Evolutionary conservation across 1,140 invertebrate genomes (phyloP), one percentile per base, ranked within the genome.

Genomic region (Microplitis demolitor): DNA sequence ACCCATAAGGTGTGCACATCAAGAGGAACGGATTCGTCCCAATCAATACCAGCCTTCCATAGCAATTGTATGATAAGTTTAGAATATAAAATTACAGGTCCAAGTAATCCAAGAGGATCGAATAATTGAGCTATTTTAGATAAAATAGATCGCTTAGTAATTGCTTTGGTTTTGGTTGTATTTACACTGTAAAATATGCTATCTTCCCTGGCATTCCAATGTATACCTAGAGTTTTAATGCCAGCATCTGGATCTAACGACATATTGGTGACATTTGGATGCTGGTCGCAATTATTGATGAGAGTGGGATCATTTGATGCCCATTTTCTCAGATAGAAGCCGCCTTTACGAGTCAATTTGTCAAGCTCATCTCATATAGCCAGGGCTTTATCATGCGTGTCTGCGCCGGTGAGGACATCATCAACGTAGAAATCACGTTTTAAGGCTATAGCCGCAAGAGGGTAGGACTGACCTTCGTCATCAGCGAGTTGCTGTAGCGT

Each of bases 391-490:
- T 50, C 6, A 2, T 50, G 45, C 6, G 45, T 50, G 45, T 13
- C 13, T 50, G 45, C 45, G 2, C 45, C 45, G 13, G 81, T 82
- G 9, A 88, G 37, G 2, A 85, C 39, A 74, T 88, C 85, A 75
- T 89, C 88, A 6, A 88, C 84, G 66, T 87, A 87, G 6, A 86
- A 16, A 64, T 85, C 74, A 2, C 78, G 70, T 34, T 66, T 54
- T 31, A 85, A 51, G 11, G 76, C 58, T 50, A 73, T 34, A 13
- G 79, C 71, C 3, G 83, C 83, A 0, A 31, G 16, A 5, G 84
- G 84, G 75, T 70, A 82, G 8, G 72, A 67, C 37, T 76, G 9
- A n/a, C 58, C 71, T 37, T 82, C 74, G 50, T 78, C 76, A 3
- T 73, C 62, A 1, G 67, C 62, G 13, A 71, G 64, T 67, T 78